Percentiles rank a stretch among this genome's conserved stretches.
Evolutionary conservation across 2,888 invertebrate genomes (phyloP).

Genomic region (Lysandra coridon): DNA sequence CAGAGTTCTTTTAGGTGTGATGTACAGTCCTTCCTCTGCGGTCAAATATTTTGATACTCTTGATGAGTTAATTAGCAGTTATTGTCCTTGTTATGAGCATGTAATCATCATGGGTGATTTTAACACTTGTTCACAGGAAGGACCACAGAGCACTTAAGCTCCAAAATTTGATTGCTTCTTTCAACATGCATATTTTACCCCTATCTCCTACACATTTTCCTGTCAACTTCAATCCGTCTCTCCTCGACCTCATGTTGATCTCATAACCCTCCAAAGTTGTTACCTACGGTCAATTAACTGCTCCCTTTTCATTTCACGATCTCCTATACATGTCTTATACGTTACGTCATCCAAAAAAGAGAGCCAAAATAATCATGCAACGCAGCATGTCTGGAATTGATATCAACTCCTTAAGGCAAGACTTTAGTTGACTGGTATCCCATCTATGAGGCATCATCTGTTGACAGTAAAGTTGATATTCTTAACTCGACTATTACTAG

Average conservation of each 20-base stretch:
- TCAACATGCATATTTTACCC: constrained; percentile 31
- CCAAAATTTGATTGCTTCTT: constrained; percentile 30
- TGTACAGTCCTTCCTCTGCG: no score
- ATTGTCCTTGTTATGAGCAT: no score
- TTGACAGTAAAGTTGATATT: constrained; percentile 13
- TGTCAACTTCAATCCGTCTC: constrained; percentile 29
- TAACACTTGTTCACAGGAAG: no score
- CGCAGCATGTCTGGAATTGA: background rate
- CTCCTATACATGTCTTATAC: constrained; percentile 12
- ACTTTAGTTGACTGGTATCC: constrained; percentile 6
- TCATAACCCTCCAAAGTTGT: no score
- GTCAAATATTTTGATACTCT: no score
- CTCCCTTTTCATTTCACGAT: constrained; percentile 22
- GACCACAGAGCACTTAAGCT: constrained; percentile 17
- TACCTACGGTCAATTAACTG: background rate
- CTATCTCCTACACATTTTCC: constrained; percentile 30
- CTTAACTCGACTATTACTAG: background rate
- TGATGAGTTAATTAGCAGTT: no score
- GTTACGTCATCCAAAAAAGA: background rate
- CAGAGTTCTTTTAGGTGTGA: no score
- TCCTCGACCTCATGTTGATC: constrained; percentile 23
- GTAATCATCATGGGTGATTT: no score
- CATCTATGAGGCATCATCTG: background rate
- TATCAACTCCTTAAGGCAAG: background rate
- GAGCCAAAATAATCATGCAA: constrained; percentile 21